Percentiles rank a stretch among this genome's conserved stretches.
These are phyloP conservation scores for Nemurella pictetii DNA, from an alignment of 2,888 invertebrate species.

Conservation along the genomic window DNA sequence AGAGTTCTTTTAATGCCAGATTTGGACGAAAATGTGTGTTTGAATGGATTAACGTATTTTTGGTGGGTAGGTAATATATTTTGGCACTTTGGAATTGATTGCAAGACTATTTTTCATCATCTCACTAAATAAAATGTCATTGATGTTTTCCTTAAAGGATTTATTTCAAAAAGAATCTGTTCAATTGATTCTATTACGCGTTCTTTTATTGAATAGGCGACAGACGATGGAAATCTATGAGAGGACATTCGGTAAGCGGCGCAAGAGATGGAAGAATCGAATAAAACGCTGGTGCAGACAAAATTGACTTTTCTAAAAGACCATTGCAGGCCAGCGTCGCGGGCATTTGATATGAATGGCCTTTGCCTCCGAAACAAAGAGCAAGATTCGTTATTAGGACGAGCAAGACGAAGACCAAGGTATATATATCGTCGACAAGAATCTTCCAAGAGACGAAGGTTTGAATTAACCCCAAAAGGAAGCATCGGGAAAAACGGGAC, in stretches of 20 bases:
- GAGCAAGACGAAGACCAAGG: background rate
- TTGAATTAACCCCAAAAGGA: constrained; percentile 41
- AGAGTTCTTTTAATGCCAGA: no score
- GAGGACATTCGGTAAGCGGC: background rate
- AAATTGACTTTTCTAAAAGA: constrained; percentile 24
- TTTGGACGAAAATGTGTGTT: no score
- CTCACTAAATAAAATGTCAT: constrained; percentile 8
- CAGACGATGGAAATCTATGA: background rate
- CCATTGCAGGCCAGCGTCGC: background rate
- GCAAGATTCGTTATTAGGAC: background rate
- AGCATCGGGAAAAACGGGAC: constrained; percentile 31
- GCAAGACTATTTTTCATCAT: no score
- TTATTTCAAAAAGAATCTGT: constrained; percentile 4
- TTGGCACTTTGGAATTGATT: no score
- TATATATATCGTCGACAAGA: background rate
- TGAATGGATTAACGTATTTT: no score
- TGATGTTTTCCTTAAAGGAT: background rate
- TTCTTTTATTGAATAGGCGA: background rate
- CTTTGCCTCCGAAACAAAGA: background rate
- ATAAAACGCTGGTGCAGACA: constrained; percentile 4
- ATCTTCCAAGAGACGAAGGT: constrained; percentile 1
- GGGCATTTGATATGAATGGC: background rate
- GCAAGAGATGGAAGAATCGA: background rate
- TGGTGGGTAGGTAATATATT: no score
- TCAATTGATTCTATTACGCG: background rate